Percentiles rank a stretch among this genome's conserved stretches.
These are phyloP conservation scores for Pararge aegeria DNA, from an alignment of 1,140 invertebrate species.

Conservation along the genomic window DNA sequence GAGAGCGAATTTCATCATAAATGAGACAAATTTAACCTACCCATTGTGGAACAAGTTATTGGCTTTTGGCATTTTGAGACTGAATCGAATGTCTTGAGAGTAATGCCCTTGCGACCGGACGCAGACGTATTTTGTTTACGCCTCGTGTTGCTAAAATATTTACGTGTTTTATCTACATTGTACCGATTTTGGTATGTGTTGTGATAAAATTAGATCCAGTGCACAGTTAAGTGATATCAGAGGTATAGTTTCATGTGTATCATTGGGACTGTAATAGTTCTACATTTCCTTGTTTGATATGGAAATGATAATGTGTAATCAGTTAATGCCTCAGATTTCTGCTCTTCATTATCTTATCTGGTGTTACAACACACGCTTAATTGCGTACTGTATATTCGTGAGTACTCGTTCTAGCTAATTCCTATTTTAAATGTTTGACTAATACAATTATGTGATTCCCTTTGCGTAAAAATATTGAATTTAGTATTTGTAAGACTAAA, in stretches of 20 bases:
- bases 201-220: conserved; percentile 20
- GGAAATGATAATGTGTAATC: neutral
- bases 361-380: neutral
- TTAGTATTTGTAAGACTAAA: too few species aligned
- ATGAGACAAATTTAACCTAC: neutral
- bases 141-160: conserved; percentile 42
- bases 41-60: neutral
- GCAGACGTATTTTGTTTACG: conserved; percentile 42
- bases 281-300: conserved; percentile 56
- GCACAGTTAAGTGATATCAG: conserved; percentile 29
- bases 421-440: too few species aligned
- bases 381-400: neutral
- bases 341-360: conserved; percentile 12
- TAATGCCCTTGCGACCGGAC: conserved; percentile 56
- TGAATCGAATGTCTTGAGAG: conserved; percentile 27
- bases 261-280: conserved; percentile 36
- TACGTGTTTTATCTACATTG: conserved; percentile 13
- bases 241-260: conserved; percentile 28
- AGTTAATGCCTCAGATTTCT: conserved; percentile 11
- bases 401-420: too few species aligned
- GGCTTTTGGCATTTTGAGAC: conserved; percentile 6
- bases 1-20: neutral
- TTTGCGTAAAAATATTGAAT: too few species aligned
- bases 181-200: conserved; percentile 12
- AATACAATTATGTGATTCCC: too few species aligned